These are phyloP conservation scores for Odobenus rosmarus DNA, from an alignment of 2,113 vertebrate genomes.

Conservation along the genomic window DNA sequence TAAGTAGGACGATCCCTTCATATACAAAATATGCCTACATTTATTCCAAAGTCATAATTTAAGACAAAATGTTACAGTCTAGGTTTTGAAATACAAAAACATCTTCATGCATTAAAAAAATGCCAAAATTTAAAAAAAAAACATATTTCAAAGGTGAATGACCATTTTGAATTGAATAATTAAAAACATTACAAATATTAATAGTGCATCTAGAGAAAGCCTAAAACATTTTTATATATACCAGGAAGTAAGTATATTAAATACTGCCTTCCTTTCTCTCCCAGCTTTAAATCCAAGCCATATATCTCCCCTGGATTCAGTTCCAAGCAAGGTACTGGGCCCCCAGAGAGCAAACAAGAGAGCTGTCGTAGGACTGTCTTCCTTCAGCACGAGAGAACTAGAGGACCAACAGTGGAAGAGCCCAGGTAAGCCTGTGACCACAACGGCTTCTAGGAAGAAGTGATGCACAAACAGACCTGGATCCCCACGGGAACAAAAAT, in stretches of 20 bases:
- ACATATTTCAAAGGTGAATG: slow-evolving; percentile 7
- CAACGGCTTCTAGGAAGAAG: neutral
- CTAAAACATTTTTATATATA: neutral
- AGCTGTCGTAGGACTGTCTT: too few species aligned
- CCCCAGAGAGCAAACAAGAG: neutral
- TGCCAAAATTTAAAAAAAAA: neutral
- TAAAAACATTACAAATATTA: neutral
- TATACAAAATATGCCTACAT: neutral
- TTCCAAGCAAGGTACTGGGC: neutral
- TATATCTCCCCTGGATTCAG: neutral
- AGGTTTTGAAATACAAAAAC: slow-evolving; percentile 44
- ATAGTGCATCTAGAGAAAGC: neutral
- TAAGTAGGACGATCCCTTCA: slow-evolving; percentile 34
- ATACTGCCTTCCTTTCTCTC: neutral
- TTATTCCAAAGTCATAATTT: slow-evolving; percentile 43
- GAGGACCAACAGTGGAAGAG: neutral
- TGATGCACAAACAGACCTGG: neutral
- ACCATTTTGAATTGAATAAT: neutral
- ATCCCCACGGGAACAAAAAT: neutral
- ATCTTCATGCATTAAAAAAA: neutral
- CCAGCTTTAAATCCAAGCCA: neutral
- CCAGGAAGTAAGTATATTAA: neutral
- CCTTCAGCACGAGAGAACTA: neutral
- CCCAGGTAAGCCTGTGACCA: neutral
- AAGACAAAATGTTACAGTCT: neutral